Evolutionary conservation across 1,140 invertebrate species (phyloP).

Genomic region (Homarus americanus): DNA sequence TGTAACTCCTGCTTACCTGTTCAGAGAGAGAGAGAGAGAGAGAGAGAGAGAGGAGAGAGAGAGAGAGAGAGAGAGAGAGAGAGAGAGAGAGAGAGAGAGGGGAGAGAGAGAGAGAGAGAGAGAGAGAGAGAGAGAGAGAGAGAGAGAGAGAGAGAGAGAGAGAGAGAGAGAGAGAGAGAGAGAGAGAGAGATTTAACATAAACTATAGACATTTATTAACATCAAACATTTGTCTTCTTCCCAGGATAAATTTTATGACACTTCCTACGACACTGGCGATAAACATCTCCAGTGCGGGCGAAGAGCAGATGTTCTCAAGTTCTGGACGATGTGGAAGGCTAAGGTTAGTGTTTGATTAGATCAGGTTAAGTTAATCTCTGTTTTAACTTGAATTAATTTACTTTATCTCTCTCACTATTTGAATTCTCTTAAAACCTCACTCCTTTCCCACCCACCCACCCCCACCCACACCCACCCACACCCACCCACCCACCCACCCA

Average conservation of each 20-base stretch:
- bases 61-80: neutral
- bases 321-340: conserved; percentile 95
- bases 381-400: neutral
- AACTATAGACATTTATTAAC: neutral
- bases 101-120: neutral
- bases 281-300: conserved; percentile 95
- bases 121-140: neutral
- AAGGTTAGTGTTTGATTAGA: conserved; percentile 79
- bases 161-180: conserved; percentile 8
- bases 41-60: neutral
- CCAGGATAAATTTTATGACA: conserved; percentile 95
- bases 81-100: neutral
- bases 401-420: neutral
- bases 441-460: neutral
- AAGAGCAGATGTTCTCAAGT: conserved; percentile 93
- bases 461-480: neutral
- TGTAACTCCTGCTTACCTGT: conserved; percentile 92
- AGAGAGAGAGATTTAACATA: conserved; percentile 1
- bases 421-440: neutral
- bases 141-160: conserved; percentile 14
- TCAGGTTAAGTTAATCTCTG: no score
- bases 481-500: no score
- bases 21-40: conserved; percentile 82
- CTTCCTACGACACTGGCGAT: conserved; percentile 93
- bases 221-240: neutral